Evolutionary conservation across 2,113 vertebrate species (phyloP), one percentile per base, ranked within the genome.

Genomic region (Cheirogaleus medius): DNA sequence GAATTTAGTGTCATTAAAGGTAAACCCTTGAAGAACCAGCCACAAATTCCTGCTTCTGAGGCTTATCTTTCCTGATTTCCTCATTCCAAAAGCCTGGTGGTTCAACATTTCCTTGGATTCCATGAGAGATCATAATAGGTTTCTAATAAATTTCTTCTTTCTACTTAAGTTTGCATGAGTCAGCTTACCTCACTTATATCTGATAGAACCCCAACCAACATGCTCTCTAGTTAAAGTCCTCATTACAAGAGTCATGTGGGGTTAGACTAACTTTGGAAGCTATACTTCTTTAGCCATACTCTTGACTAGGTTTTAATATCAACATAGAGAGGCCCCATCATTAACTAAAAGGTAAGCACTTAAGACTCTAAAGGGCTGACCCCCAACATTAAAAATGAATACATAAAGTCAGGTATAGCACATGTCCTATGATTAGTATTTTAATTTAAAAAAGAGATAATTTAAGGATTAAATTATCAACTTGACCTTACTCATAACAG

Each of bases 61-160:
- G 34, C 4, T 3, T 15, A 32, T 44, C 39, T 86, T 81, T 54
- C 12, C 37, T n/a, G 7, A 25, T 77, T 71, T 54, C 60, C 23
- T 83, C 15, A 47, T 85, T 95, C 12, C 34, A 85, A 97, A 96
- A 73, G 2, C 11, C 42, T 89, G 58, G 32, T 17, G 0, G 23
- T 60, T 89, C 71, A 85, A 85, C 32, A 86, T 78, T 96, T 93
- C 12, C 52, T 95, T 84, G 39, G 39, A 84, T 80, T 78, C 34
- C 54, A 56, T 52, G 12, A 73, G 21, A 20, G 69, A 58, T 32
- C 21, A 77, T 91, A 84, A 76, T 34, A 80, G 85, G 11, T 54
- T 89, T 90, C n/a, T 49, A 80, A 64, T 37, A 64, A 39, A 86
- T 9, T 18, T 58, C 14, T 84, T 56, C 27, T 52, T 83, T 89